Evolutionary conservation across 2,797 vertebrate genomes (phyloP), one percentile per base, ranked within the genome.

Genomic region (Columba guinea): DNA sequence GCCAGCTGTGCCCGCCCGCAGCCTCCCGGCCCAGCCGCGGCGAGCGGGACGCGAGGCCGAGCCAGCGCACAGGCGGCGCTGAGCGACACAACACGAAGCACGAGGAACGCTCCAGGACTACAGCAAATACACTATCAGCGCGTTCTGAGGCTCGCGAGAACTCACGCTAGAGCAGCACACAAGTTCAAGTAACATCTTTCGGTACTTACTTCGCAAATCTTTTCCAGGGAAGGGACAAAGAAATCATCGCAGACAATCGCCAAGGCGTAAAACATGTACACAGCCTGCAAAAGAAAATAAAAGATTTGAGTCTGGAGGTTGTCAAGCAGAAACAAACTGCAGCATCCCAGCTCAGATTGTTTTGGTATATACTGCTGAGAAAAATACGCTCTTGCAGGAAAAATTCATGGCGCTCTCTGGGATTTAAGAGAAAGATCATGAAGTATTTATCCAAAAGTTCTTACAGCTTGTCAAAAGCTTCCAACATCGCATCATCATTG

Each of bases 221-320:
- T 99, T 83, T 99, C 99, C 96, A 99, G 97, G 0, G 99, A 99
- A 53, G 99, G 99, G 63, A 99, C 99, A 37, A 99, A 99, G 98
- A 99, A 99, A 98, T 99, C 99, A 48, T 99, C 99, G 22, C 99
- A 99, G 83, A 99, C 99, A 56, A 99, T 98, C 9, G 99, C 99
- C 97, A 99, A 97, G 0, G 99, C 99, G 8, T 99, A 99, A 97
- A 99, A 99, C 99, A 99, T 99, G 96, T 99, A 99, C 97, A 99
- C 98, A 2, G 99, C 98, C 99, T 99, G 97, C 23, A 97, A 90
- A 15, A 90, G 86, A 94, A 59, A 63, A 93, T 48, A 95, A 73
- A 87, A 88, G 30, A 73, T 2, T 4, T 92, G 27, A 79, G 71
- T 11, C 68, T 78, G 80, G 68, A 84, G 37, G 34, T 8, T 7